phyloP scores from a whole-genome alignment of 2,797 vertebrate species.

The Chelonia mydas region DNA sequence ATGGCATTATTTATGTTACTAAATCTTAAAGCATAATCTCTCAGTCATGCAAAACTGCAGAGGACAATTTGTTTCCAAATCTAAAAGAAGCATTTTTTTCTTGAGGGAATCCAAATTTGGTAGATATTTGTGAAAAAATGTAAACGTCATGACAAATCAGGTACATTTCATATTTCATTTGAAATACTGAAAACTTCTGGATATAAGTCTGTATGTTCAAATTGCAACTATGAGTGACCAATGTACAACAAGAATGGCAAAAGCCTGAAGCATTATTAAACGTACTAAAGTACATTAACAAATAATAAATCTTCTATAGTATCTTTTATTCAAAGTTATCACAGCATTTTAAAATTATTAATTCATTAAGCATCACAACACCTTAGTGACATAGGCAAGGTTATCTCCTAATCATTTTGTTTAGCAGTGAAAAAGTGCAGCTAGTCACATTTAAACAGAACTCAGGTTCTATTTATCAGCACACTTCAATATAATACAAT shows the following conservation, averaged over 20 bases:
- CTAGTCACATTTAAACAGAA: background rate
- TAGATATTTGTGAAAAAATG: background rate
- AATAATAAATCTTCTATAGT: background rate
- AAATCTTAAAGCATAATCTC: background rate
- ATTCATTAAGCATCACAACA: background rate
- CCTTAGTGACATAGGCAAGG: background rate
- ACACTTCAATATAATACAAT: background rate
- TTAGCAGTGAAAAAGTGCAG: background rate
- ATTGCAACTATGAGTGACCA: background rate
- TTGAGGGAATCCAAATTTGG: background rate
- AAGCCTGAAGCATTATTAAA: background rate
- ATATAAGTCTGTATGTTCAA: background rate
- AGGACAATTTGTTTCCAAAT: background rate
- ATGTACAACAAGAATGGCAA: background rate
- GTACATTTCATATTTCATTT: background rate
- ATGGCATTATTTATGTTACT: background rate
- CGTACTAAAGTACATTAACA: background rate
- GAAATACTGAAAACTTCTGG: background rate
- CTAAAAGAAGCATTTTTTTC: background rate
- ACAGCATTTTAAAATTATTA: background rate
- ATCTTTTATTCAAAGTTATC: background rate
- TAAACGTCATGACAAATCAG: background rate
- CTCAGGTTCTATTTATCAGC: background rate
- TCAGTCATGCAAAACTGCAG: background rate
- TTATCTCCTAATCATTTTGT: background rate